Evolutionary conservation across 2,113 vertebrate species (phyloP).

Genomic region (Phoxinus phoxinus): DNA sequence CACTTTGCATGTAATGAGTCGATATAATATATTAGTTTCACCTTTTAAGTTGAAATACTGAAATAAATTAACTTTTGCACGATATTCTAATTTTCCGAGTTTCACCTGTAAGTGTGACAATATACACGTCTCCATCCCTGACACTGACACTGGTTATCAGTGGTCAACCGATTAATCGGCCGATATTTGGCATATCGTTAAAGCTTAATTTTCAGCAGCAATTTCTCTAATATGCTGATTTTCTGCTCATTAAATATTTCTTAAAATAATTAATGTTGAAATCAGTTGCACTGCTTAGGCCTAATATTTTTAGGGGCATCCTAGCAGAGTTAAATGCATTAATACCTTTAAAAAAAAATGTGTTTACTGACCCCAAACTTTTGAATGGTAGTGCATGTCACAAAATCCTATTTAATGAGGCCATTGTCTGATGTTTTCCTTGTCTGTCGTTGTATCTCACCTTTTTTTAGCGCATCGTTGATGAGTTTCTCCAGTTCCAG

Average conservation of each 20-base stretch:
- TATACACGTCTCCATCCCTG: no score
- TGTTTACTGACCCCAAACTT: neutral
- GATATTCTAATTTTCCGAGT: no score
- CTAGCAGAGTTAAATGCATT: neutral
- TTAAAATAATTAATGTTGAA: neutral
- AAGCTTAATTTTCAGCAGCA: neutral
- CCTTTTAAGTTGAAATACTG: no score
- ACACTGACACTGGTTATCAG: no score
- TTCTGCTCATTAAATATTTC: neutral
- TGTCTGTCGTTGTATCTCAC: constrained; percentile 60
- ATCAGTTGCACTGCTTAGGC: neutral
- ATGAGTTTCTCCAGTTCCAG: constrained; percentile 87
- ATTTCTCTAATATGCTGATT: neutral
- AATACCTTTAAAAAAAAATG: neutral
- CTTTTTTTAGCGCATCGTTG: constrained; percentile 87
- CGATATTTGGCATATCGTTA: no score
- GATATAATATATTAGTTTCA: no score
- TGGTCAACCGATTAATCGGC: no score
- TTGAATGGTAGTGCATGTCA: neutral
- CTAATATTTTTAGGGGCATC: neutral
- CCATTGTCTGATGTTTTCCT: neutral
- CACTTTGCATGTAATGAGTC: no score
- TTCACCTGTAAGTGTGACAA: no score
- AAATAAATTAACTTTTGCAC: no score
- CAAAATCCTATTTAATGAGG: neutral